phyloP scores from a whole-genome alignment of 2,113 vertebrate species.

The Sander vitreus region DNA sequence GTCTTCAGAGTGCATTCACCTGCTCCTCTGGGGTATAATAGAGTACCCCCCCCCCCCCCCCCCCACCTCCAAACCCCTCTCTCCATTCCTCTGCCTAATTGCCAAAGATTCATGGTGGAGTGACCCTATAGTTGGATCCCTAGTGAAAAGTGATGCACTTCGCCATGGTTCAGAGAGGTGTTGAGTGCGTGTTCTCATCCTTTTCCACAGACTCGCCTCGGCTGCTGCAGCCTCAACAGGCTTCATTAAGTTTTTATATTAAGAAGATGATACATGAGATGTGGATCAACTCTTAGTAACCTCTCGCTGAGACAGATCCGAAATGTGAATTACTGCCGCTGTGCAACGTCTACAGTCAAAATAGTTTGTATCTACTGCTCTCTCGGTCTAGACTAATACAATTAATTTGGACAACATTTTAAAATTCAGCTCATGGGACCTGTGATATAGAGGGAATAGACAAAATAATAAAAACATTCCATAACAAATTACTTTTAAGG shows the following conservation, averaged over 20 bases:
- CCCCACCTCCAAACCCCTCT: background rate
- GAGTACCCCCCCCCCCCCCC: background rate
- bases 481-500: background rate
- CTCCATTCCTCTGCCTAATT: conserved; percentile 47
- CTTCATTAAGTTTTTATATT: conserved; percentile 69
- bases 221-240: conserved; percentile 56
- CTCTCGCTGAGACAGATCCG: conserved; percentile 12
- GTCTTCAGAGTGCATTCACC: conserved; percentile 34
- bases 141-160: conserved; percentile 51
- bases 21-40: conserved; percentile 34
- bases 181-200: conserved; percentile 43
- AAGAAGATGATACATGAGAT: conserved; percentile 58
- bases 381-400: background rate
- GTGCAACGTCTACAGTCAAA: background rate
- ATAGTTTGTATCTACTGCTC: background rate
- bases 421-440: background rate
- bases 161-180: conserved; percentile 38
- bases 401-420: background rate
- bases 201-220: conserved; percentile 33
- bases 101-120: conserved; percentile 50
- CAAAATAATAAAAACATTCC: background rate
- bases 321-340: background rate
- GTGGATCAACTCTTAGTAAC: conserved; percentile 55
- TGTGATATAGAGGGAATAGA: background rate
- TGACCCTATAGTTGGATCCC: conserved; percentile 39